Conservation (phyloP, 2,797 vertebrate species). For the Bovichtus variegatus region DNA sequence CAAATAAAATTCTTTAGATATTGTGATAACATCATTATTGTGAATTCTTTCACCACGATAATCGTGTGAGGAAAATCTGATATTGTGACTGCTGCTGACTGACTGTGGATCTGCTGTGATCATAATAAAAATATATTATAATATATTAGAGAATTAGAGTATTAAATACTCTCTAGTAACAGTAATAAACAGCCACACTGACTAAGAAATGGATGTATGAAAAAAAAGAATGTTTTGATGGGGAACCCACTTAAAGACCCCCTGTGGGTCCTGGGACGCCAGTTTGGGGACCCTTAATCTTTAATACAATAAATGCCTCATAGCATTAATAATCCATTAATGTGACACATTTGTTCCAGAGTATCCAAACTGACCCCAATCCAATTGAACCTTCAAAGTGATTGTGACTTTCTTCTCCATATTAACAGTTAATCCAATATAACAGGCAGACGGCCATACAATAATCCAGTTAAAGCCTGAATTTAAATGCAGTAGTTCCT, state of each 20-base stretch:
- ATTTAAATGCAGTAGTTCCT: conserved; percentile 40
- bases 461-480: conserved; percentile 45
- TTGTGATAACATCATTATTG: no score
- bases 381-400: conserved; percentile 45
- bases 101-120: not conserved
- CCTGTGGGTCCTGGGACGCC: not conserved
- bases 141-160: no score
- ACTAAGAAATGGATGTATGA: not conserved
- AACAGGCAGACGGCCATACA: not conserved
- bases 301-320: conserved; percentile 14
- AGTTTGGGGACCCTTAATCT: conserved; percentile 14
- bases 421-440: conserved; percentile 58
- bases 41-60: no score
- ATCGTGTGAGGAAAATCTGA: no score
- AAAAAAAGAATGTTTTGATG: not conserved
- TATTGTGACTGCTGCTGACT: no score
- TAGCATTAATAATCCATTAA: conserved; percentile 45
- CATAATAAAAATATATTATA: no score
- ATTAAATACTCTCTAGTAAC: no score
- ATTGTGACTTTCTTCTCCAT: conserved; percentile 42
- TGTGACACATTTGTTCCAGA: conserved; percentile 18
- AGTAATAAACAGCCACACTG: not conserved
- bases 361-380: conserved; percentile 40
- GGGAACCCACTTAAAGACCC: conserved; percentile 8
- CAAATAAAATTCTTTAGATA: no score